Base-by-base conservation (phyloP, 2,113 vertebrate genomes). In the Microcebus griseorufus region DNA sequence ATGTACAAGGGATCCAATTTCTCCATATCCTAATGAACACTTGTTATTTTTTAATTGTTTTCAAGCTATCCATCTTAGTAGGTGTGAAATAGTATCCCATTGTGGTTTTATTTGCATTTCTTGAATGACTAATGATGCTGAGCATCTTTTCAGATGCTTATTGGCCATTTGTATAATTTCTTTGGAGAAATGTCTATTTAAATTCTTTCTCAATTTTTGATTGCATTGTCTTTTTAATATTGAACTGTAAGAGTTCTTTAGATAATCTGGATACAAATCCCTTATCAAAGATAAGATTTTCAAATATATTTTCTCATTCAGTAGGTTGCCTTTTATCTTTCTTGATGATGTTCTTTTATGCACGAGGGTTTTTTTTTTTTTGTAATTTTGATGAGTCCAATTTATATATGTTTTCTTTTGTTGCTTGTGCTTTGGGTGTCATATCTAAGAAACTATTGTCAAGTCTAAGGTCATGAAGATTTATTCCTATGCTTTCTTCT, bases 61-160 rank as follows among this genome's bases (percentile, higher is more conserved):
- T 69, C 29, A 78, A 58, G 45, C 9, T 72, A 37, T 11, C 20
- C 8, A 69, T 84, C 11, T 22, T 69, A 58, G 37, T 85, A 6
- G 13, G 58, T 75, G 2, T 88, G 42, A 95, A 34, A 0, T 78
- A 51, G 3, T 67, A 85, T 92, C 14, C 82, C n/a, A 90, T 27
- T 75, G n/a, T 93, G 25, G 2, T 55, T 96, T 97, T 78, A 42
- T 34, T 64, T 94, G 23, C 13, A 78, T 90, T 92, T 90, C 39
- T 55, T 17, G 14, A 96, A 83, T 60, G 14, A 62, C 11, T 64
- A 39, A 20, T 96, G 34, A 88, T 10, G 20, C 34, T 86, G n/a
- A 89, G 14, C 37, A 96, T 55, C 27, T 82, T 95, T 95, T 79
- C 60, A 88, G 70, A 60, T 83, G 4, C 10, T 45, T 79, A 4